phyloP scores from a whole-genome alignment of 2,797 vertebrate genomes.

The Mus caroli region DNA sequence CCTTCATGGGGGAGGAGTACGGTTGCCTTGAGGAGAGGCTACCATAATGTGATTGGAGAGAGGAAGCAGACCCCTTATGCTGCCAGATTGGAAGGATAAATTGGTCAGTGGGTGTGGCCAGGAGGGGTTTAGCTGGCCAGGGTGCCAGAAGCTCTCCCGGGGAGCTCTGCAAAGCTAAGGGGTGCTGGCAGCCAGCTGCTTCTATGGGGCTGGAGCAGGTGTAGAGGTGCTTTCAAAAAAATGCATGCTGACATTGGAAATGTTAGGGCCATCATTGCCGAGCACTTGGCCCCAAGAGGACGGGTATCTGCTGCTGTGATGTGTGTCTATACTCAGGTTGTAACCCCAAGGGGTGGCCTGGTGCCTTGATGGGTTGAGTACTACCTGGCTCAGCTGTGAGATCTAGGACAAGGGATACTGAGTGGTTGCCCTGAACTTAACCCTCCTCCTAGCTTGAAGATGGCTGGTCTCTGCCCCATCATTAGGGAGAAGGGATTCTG shows the following conservation, averaged over 20 bases:
- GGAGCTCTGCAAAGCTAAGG: not conserved
- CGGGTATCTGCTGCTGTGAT: not conserved
- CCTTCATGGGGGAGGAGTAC: not conserved
- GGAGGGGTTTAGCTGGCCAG: conserved; percentile 51
- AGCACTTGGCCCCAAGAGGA: conserved; percentile 23
- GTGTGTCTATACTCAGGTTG: conserved; percentile 1
- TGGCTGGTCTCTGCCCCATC: not conserved
- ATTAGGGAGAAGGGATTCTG: not conserved
- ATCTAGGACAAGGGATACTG: not conserved
- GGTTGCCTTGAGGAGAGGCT: not conserved
- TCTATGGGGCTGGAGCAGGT: not conserved
- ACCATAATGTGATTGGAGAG: conserved; percentile 9
- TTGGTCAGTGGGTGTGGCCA: conserved; percentile 80
- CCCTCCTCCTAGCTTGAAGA: not conserved
- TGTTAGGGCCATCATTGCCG: not conserved
- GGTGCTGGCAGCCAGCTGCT: not conserved
- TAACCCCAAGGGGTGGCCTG: conserved; percentile 8
- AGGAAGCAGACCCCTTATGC: not conserved
- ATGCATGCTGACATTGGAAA: not conserved
- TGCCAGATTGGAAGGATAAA: not conserved
- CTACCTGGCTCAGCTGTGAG: not conserved
- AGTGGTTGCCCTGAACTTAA: not conserved
- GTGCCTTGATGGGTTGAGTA: not conserved
- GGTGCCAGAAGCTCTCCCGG: conserved; percentile 15
- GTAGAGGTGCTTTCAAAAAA: conserved; percentile 24